phyloP scores from a whole-genome alignment of 2,888 invertebrate genomes.

The Lomographa bimaculata region DNA sequence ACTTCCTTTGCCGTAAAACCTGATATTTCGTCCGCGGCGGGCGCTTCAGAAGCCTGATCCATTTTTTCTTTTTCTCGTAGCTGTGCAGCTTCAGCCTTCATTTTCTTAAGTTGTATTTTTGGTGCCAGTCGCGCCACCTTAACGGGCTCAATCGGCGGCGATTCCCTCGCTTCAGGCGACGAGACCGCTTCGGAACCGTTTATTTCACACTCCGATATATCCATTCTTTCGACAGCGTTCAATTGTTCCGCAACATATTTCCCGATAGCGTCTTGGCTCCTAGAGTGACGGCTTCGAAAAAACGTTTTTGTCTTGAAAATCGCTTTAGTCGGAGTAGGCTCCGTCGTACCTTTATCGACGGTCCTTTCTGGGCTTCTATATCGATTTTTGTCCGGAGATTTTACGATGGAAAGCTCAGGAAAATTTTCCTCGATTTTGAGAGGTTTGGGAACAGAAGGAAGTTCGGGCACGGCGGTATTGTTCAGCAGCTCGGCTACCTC shows the following conservation, averaged over 20 bases:
- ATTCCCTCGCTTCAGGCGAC: conserved; percentile 67
- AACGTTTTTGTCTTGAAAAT: conserved; percentile 82
- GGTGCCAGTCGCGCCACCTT: conserved; percentile 82
- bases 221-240: conserved; percentile 73
- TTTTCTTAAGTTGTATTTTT: conserved; percentile 78
- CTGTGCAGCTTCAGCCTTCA: conserved; percentile 76
- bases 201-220: conserved; percentile 64
- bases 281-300: conserved; percentile 81
- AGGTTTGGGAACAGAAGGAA: conserved; percentile 80
- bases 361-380: conserved; percentile 45
- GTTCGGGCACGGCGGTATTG: conserved; percentile 82
- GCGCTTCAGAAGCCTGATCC: conserved; percentile 25
- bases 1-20: no score
- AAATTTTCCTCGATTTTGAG: conserved; percentile 83
- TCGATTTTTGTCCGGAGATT: conserved; percentile 72
- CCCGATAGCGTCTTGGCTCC: conserved; percentile 80
- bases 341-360: conserved; percentile 45
- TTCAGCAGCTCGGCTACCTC: conserved; percentile 86
- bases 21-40: conserved; percentile 7
- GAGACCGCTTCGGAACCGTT: conserved; percentile 67
- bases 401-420: conserved; percentile 77
- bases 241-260: conserved; percentile 80
- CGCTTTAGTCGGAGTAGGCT: conserved; percentile 63
- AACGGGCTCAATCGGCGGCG: conserved; percentile 76
- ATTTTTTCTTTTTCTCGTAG: conserved; percentile 57